Conservation (phyloP, 2,888 invertebrate genomes). For the Arge pagana region DNA sequence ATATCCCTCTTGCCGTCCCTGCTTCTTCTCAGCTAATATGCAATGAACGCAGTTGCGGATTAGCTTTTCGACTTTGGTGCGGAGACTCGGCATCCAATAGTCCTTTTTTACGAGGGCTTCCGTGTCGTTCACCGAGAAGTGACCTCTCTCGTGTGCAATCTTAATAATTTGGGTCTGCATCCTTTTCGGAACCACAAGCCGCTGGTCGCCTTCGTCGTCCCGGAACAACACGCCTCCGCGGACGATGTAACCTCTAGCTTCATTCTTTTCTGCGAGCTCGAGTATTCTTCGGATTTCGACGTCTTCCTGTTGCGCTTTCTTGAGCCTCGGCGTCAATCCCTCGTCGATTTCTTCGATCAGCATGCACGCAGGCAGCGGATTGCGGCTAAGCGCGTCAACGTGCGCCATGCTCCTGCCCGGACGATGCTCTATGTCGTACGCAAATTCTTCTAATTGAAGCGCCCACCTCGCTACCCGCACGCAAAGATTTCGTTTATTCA, state of each 20-base stretch:
- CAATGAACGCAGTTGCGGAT: constrained; percentile 26
- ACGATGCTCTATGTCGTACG: constrained; percentile 31
- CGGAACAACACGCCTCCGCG: neutral
- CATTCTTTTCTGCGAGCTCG: neutral
- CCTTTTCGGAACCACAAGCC: constrained; percentile 36
- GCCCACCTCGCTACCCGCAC: constrained; percentile 32
- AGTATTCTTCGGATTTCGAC: neutral
- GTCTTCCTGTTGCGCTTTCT: neutral
- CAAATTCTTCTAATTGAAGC: constrained; percentile 29
- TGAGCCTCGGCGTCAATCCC: neutral
- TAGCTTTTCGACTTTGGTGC: constrained; percentile 14
- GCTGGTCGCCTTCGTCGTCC: neutral
- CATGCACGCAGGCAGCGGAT: constrained; percentile 22
- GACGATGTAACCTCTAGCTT: neutral
- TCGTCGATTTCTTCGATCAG: constrained; percentile 10
- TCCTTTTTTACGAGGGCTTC: constrained; percentile 35
- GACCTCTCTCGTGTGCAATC: constrained; percentile 43
- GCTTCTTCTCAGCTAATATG: constrained; percentile 28
- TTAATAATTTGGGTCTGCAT: constrained; percentile 48
- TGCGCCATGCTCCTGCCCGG: constrained; percentile 33
- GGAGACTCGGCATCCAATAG: constrained; percentile 34
- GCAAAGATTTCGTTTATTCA: constrained; percentile 29
- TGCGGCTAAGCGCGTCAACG: constrained; percentile 35
- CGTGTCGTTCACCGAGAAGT: constrained; percentile 42
- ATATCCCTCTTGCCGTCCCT: constrained; percentile 39